Evolutionary conservation across 2,888 invertebrate species (phyloP).

Genomic region (Galeopsomyia nigrocyanea): DNA sequence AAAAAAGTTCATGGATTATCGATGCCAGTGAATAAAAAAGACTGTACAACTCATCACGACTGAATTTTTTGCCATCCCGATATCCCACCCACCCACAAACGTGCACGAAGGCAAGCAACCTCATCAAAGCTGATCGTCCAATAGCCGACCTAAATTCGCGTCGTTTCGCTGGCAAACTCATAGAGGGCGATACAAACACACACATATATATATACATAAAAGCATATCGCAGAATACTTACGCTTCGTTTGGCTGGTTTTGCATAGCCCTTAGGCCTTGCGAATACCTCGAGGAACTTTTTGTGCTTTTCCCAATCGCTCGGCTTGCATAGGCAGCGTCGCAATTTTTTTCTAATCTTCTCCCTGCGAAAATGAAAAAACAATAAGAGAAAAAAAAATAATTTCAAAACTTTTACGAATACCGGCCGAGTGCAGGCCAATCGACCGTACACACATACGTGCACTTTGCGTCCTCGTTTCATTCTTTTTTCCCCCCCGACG

Average conservation of each 20-base stretch:
- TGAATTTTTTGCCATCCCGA: too few species aligned
- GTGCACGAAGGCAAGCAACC: too few species aligned
- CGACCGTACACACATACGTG: not conserved
- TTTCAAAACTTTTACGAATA: conserved; percentile 35
- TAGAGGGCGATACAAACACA: conserved; percentile 1
- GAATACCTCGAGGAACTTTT: conserved; percentile 51
- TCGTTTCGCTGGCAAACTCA: not conserved
- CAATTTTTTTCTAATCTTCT: conserved; percentile 53
- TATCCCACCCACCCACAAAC: too few species aligned
- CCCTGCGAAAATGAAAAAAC: conserved; percentile 44
- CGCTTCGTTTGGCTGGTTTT: conserved; percentile 47
- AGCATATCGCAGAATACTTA: conserved; percentile 43
- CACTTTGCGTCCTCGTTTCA: conserved; percentile 4
- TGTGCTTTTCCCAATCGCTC: conserved; percentile 59
- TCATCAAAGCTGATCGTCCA: too few species aligned
- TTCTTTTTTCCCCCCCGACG: not conserved
- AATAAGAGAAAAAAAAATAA: conserved; percentile 27
- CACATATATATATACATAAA: not conserved
- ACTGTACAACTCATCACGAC: too few species aligned
- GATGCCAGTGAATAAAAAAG: too few species aligned
- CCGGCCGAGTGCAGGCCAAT: conserved; percentile 16
- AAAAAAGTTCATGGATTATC: too few species aligned
- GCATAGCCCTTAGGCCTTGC: conserved; percentile 53
- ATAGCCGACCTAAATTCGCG: too few species aligned
- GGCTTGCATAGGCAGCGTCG: conserved; percentile 50